Conservation (phyloP, 1,140 invertebrate species). For the Brachionus angularis region DNA sequence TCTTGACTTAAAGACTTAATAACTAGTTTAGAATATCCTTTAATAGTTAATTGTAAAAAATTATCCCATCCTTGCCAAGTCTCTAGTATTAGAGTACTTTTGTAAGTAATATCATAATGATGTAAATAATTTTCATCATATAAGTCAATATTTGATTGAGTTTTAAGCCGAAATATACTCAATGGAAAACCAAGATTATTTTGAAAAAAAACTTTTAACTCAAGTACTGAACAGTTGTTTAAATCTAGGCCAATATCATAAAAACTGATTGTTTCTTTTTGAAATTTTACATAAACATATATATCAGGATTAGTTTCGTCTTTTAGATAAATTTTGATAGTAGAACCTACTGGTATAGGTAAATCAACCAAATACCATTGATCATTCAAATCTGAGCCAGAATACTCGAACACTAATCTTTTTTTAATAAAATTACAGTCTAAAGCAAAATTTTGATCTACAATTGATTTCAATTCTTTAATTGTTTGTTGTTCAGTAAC, state of each 20-base stretch:
- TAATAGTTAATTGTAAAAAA: neutral
- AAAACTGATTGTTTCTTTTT: neutral
- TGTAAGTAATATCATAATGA: neutral
- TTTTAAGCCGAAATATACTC: conserved; percentile 31
- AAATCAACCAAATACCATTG: conserved; percentile 16
- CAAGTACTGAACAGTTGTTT: neutral
- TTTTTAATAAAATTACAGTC: neutral
- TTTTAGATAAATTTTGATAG: neutral
- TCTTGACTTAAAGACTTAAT: conserved; percentile 7
- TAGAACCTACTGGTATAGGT: neutral
- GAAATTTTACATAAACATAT: conserved; percentile 3
- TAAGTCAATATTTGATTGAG: neutral
- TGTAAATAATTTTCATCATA: neutral
- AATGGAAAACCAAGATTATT: conserved; percentile 17
- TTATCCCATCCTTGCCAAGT: conserved; percentile 26
- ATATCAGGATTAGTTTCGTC: neutral
- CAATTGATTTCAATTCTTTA: neutral
- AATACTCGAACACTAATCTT: conserved; percentile 1
- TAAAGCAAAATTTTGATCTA: conserved; percentile 7
- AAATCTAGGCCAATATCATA: neutral
- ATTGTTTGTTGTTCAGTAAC: conserved; percentile 9
- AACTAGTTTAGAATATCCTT: conserved; percentile 24
- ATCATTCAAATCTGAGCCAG: neutral
- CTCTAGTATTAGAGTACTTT: neutral
- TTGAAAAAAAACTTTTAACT: neutral